phyloP scores from a whole-genome alignment of 92 coral and sea anemone species.

The Palythoa heliodiscus region DNA sequence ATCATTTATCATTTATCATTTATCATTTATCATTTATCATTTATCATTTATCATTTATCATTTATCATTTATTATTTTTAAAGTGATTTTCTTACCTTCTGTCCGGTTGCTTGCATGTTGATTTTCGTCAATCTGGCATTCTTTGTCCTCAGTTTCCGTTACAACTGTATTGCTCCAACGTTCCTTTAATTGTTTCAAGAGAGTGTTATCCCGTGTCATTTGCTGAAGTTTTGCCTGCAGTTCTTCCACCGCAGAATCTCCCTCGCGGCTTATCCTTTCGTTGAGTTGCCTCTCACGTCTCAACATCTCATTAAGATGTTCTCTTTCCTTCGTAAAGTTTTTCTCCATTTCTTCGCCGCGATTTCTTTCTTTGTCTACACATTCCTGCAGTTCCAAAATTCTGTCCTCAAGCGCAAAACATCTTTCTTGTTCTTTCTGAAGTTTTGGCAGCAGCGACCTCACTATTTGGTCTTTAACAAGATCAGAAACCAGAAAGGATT shows the following conservation, averaged over 20 bases:
- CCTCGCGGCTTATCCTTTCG: slow-evolving; percentile 43
- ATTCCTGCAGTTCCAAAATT: slow-evolving; percentile 36
- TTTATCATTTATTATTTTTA: too few species aligned
- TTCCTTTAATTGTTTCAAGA: background rate
- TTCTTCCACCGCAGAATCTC: slow-evolving; percentile 51
- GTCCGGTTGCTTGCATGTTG: slow-evolving; percentile 25
- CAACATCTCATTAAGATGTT: slow-evolving; percentile 36
- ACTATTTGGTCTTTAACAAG: background rate
- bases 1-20: too few species aligned
- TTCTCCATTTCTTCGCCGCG: slow-evolving; percentile 52
- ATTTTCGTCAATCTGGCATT: slow-evolving; percentile 48
- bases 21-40: too few species aligned
- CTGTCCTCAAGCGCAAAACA: slow-evolving; percentile 41
- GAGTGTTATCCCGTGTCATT: slow-evolving; percentile 19
- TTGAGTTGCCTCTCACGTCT: slow-evolving; percentile 32
- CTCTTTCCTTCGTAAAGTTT: slow-evolving; percentile 35
- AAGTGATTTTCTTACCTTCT: background rate
- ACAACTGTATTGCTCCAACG: background rate
- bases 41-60: too few species aligned
- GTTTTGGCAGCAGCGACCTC: background rate
- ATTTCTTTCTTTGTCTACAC: slow-evolving; percentile 25
- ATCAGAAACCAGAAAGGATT: background rate
- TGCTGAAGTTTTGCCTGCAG: slow-evolving; percentile 40
- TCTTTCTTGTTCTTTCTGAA: slow-evolving; percentile 23
- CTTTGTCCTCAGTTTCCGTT: background rate